Conservation (phyloP, 2,888 invertebrate species). For the Proisotoma minuta region DNA sequence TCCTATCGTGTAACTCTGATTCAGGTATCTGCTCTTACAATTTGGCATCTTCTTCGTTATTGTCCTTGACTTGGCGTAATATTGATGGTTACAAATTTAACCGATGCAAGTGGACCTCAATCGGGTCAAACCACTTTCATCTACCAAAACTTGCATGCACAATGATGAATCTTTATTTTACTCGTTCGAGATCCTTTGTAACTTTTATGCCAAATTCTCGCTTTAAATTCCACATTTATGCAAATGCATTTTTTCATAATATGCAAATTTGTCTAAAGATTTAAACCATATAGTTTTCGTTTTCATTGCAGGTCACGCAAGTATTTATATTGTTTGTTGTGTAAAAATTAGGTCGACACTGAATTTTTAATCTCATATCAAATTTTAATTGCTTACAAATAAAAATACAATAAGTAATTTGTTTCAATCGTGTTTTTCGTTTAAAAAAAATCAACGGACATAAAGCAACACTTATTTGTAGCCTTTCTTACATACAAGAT, state of each 20-base stretch:
- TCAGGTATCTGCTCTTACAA: too few species aligned
- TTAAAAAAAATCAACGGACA: too few species aligned
- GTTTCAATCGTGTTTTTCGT: too few species aligned
- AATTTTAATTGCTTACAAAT: too few species aligned
- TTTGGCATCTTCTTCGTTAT: too few species aligned
- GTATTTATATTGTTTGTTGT: neutral
- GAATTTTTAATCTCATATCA: neutral
- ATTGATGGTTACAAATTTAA: too few species aligned
- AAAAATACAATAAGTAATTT: too few species aligned
- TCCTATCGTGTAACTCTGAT: too few species aligned
- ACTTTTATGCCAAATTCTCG: neutral
- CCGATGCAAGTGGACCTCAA: conserved; percentile 32
- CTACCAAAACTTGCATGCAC: conserved; percentile 20
- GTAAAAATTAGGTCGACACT: neutral
- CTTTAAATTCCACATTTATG: neutral
- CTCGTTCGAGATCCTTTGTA: neutral
- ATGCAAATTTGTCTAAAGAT: conserved; percentile 1
- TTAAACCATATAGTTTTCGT: neutral
- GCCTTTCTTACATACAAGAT: too few species aligned
- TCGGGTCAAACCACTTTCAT: conserved; percentile 45
- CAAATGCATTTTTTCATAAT: neutral
- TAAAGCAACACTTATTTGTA: too few species aligned
- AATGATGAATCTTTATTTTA: neutral
- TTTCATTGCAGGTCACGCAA: conserved; percentile 13
- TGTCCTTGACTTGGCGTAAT: too few species aligned